Conservation (phyloP, 2,113 vertebrate genomes). For the Menura novaehollandiae region DNA sequence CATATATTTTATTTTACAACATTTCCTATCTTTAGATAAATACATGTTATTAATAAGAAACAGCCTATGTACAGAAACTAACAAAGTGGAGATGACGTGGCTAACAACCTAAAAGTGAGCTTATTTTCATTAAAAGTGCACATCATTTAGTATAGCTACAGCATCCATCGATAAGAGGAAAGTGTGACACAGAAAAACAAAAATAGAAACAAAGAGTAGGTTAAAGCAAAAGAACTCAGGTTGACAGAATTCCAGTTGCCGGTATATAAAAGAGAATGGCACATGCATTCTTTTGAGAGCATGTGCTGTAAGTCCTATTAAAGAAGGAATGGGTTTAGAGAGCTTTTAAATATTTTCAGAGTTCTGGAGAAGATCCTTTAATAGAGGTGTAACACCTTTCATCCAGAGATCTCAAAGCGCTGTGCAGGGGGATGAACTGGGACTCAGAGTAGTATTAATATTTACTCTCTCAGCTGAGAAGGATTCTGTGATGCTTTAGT, state of each 20-base stretch:
- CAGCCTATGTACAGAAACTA: background rate
- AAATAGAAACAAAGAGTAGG: background rate
- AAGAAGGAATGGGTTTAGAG: background rate
- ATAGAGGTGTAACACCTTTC: background rate
- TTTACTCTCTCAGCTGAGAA: background rate
- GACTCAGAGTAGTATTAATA: background rate
- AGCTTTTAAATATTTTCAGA: constrained; percentile 2
- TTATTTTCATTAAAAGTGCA: background rate
- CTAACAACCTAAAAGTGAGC: background rate
- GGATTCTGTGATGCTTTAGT: background rate
- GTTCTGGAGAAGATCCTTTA: background rate
- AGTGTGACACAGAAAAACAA: background rate
- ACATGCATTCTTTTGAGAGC: background rate
- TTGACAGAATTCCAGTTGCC: constrained; percentile 26
- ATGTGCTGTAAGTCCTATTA: background rate
- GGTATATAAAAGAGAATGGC: background rate
- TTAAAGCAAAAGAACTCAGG: background rate
- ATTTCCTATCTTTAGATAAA: background rate
- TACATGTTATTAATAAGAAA: background rate
- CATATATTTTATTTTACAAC: background rate
- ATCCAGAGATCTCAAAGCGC: background rate
- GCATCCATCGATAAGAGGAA: background rate
- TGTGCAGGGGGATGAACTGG: background rate
- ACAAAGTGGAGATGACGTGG: background rate
- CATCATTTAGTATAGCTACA: background rate